These are phyloP conservation scores for Knipowitschia caucasica DNA, from an alignment of 2,797 vertebrate species.

Conservation along the genomic window DNA sequence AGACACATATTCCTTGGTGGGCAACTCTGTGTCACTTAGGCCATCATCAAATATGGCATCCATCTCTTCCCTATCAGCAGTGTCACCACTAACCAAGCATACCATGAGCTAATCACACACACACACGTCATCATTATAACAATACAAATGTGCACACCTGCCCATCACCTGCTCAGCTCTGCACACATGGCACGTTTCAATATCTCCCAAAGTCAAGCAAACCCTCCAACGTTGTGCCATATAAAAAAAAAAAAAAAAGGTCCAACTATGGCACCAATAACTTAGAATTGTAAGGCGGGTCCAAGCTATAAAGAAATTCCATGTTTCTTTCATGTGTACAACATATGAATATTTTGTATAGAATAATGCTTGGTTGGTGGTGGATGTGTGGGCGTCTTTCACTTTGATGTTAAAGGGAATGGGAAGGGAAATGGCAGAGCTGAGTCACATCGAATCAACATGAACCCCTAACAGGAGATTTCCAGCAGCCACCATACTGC, in stretches of 20 bases:
- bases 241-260: constrained; percentile 21
- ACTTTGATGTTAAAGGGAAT: constrained; percentile 44
- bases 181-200: constrained; percentile 50
- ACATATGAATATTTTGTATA: constrained; percentile 10
- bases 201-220: constrained; percentile 38
- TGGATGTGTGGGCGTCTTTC: constrained; percentile 27
- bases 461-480: constrained; percentile 16
- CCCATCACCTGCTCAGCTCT: constrained; percentile 23
- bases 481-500: constrained; percentile 5
- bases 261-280: background rate
- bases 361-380: constrained; percentile 15
- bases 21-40: background rate
- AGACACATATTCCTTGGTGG: constrained; percentile 16
- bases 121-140: constrained; percentile 9
- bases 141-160: constrained; percentile 16
- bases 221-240: constrained; percentile 11
- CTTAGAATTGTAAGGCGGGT: background rate
- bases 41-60: background rate
- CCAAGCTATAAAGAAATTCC: constrained; percentile 14
- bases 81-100: background rate
- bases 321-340: constrained; percentile 24
- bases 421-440: constrained; percentile 27
- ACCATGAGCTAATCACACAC: background rate
- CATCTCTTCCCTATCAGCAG: background rate
- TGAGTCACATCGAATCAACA: constrained; percentile 44